phyloP scores from a whole-genome alignment of 2,113 vertebrate species.

The Orcinus orca region DNA sequence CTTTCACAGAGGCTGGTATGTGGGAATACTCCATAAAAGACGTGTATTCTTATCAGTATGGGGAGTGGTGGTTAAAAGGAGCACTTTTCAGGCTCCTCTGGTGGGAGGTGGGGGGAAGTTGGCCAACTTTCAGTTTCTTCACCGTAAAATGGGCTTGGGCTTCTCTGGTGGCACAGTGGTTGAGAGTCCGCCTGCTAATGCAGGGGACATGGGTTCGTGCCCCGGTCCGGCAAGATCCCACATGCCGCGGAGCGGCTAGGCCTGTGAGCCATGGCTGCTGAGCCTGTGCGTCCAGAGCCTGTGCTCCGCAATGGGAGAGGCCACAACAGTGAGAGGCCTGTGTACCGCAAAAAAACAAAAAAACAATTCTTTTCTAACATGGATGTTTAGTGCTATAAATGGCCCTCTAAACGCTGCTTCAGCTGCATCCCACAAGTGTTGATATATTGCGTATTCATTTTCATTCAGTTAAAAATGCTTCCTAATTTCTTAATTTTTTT shows the following conservation, averaged over 20 bases:
- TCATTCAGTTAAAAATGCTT: neutral
- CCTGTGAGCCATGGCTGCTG: too few relatives aligned
- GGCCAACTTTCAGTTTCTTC: neutral
- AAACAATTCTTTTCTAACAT: neutral
- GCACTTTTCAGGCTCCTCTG: neutral
- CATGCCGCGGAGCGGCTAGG: fast-evolving
- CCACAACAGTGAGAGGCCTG: too few relatives aligned
- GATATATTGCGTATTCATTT: neutral
- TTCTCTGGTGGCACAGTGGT: too few relatives aligned
- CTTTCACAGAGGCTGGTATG: neutral
- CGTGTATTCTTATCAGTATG: neutral
- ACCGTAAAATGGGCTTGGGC: neutral
- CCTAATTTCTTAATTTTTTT: neutral
- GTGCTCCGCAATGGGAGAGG: too few relatives aligned
- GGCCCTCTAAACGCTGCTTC: neutral
- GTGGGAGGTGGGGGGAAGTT: neutral
- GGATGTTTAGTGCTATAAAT: neutral
- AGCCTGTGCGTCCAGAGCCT: too few relatives aligned
- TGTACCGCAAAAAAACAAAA: too few relatives aligned
- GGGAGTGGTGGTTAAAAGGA: too few relatives aligned
- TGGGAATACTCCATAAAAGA: neutral
- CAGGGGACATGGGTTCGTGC: too few relatives aligned
- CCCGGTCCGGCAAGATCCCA: too few relatives aligned
- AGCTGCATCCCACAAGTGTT: neutral
- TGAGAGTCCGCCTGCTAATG: too few relatives aligned